Evolutionary conservation across 2,797 vertebrate genomes (phyloP), one percentile per base, ranked within the genome.

Genomic region (Sebastes vulpes): DNA sequence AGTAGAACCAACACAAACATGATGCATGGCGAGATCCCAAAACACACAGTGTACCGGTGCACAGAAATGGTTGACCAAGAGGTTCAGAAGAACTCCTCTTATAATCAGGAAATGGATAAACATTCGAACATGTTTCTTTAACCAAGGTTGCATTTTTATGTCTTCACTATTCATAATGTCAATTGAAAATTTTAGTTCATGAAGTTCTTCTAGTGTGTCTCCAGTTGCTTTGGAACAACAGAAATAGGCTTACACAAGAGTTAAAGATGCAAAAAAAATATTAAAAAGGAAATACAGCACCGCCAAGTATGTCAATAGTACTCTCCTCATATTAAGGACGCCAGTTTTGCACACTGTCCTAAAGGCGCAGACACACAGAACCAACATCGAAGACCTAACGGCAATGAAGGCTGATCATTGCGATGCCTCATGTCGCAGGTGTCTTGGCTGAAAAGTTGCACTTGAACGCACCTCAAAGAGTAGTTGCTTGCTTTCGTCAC

Each of bases 1-100:
- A 58, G 52, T 28, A 38, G 48, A 71, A 81, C 3, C 77, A 79
- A 64, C 69, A 67, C 28, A 73, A 88, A 80, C 70, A 84, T 26
- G 9, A 81, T 69, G 28, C 54, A 60, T 68, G 73, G 67, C 32
- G 1, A 8, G 68, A 77, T 73, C 60, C 68, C 69, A 84, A 65
- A 79, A 48, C 32, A 54, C 6, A 52, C 48, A 21, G 16, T 56
- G 59, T 60, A 53, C 12, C 6, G 42, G 38, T 48, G 58, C 10
- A 65, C 56, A 61, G 28, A 77, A 77, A 79, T 25, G 58, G 12
- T 26, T 76, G 82, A 85, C 67, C 53, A 61, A 38, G 31, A 53
- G 61, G 35, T 73, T 63, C 1, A 8, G 20, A 71, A 21, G 16
- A 56, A 48, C 18, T 42, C 21, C 32, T 61, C 20, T 4, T 25